Percentiles rank a stretch among this genome's conserved stretches.
Evolutionary conservation across 2,797 vertebrate genomes (phyloP).

Genomic region (Sorex maritimensis): DNA sequence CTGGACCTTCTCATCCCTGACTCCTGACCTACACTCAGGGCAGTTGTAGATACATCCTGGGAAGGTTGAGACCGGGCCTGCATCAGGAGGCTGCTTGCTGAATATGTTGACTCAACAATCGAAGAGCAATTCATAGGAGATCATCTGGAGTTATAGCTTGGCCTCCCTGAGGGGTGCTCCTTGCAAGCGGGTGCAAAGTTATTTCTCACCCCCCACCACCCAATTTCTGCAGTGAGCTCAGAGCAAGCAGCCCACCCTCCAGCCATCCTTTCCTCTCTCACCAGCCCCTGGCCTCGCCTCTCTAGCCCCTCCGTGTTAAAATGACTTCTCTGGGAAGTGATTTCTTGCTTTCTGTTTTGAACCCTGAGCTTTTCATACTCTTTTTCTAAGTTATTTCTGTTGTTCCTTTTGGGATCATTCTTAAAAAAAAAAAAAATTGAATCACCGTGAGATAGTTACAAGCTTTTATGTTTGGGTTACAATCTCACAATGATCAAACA

Average conservation of each 20-base stretch:
- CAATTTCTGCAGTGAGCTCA: not conserved
- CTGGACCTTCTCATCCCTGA: not conserved
- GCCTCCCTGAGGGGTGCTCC: not conserved
- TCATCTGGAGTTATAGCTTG: not conserved
- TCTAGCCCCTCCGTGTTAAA: not conserved
- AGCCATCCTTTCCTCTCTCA: not conserved
- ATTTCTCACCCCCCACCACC: too few relatives aligned
- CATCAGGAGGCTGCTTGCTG: not conserved
- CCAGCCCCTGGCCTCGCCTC: not conserved
- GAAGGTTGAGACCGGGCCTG: not conserved
- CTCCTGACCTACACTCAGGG: not conserved
- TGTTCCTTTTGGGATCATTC: slow-evolving; percentile 1
- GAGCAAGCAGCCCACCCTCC: not conserved
- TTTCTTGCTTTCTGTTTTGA: slow-evolving; percentile 58
- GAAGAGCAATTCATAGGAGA: slow-evolving; percentile 18
- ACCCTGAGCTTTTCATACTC: slow-evolving; percentile 40
- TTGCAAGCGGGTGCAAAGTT: not conserved
- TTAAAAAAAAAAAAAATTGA: too few relatives aligned
- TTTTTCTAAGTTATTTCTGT: slow-evolving; percentile 64
- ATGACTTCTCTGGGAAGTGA: slow-evolving; percentile 35
- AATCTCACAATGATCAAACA: too few relatives aligned
- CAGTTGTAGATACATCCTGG: not conserved
- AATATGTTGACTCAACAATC: slow-evolving; percentile 44
- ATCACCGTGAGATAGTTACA: too few relatives aligned
- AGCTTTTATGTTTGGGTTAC: too few relatives aligned